Evolutionary conservation across 2,113 vertebrate genomes (phyloP), one percentile per base, ranked within the genome.

Genomic region (Prionailurus viverrinus): DNA sequence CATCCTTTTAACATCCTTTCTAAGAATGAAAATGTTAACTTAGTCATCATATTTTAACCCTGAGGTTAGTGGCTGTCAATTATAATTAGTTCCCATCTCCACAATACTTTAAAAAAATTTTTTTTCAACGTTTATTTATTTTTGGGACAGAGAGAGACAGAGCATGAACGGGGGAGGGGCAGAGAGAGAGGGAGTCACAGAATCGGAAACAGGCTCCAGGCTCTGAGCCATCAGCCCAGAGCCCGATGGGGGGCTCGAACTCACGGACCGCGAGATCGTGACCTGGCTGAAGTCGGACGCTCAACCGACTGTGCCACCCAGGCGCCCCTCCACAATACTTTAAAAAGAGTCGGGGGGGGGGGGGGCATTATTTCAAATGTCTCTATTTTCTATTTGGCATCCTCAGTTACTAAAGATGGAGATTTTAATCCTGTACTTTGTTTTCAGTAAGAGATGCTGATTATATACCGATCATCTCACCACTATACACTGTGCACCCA

Each of bases 1-100:
- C 7, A 65, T 21, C 12, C 21, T 76, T 93, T 73, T 81, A 79
- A 91, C 10, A 71, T 18, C 13, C 21, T 76, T 95, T 73, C 61
- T 55, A 82, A 95, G 48, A 96, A 74, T 39, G 74, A 94, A 85
- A 89, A 80, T 61, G 41, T 96, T 83, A 93, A 68, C 73, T 85
- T 94, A 74, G 85, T 91, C 29, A 66, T 48, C 71, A 93, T 86
- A 81, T 73, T 96, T 96, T 61, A 61, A 61, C 16, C 80, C 14
- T n/a, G 53, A 95, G 48, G 51, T 90, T 39, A 94, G 39, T 66
- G 33, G 85, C 51, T 21, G n/a, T 13, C 55, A 84, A 25, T 92
- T 69, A 90, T 27, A 69, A 91, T 66, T 74, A 80, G 65, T 97
- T 96, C 89, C 41, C 41, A 85, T 33, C 33, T 78, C 78, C 33